A percentile compares a stretch with the other conserved stretches of the same genome.
Evolutionary conservation across 2,113 vertebrate genomes (phyloP).

Genomic region (Ageneiosus marmoratus): DNA sequence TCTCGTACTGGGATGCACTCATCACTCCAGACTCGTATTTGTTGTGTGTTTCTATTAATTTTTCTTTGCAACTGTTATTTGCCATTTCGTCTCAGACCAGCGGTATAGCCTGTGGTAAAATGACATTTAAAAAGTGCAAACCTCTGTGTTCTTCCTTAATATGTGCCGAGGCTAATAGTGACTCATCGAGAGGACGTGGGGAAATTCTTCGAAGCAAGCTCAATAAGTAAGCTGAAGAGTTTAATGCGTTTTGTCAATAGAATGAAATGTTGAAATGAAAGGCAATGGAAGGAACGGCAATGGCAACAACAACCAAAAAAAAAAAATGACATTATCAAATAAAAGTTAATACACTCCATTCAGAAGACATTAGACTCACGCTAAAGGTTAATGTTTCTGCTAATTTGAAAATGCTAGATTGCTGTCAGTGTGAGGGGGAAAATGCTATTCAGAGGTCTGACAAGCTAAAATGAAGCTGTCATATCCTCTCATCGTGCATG

Average conservation of each 20-base stretch:
- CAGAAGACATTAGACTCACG: conserved; percentile 76
- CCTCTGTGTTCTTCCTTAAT: neutral
- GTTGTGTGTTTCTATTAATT: neutral
- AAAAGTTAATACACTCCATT: conserved; percentile 75
- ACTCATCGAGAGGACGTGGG: neutral
- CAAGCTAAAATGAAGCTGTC: conserved; percentile 82
- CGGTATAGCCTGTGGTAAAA: neutral
- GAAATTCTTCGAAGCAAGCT: conserved; percentile 5
- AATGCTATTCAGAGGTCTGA: conserved; percentile 79
- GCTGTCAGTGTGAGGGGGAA: conserved; percentile 74
- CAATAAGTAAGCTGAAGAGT: neutral
- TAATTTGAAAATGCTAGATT: conserved; percentile 81
- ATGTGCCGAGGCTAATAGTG: neutral
- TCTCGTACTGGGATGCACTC: neutral
- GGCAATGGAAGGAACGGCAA: neutral
- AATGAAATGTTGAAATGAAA: neutral
- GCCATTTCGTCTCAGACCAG: too few relatives aligned
- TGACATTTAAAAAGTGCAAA: conserved; percentile 22
- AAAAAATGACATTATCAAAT: conserved; percentile 75
- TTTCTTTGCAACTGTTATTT: conserved; percentile 11
- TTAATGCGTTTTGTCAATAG: conserved; percentile 3
- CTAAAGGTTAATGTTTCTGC: conserved; percentile 85
- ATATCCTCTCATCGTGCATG: conserved; percentile 70
- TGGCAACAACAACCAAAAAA: conserved; percentile 18
- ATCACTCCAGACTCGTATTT: neutral